Base-by-base conservation (phyloP, 2,113 vertebrate species). In the Galemys pyrenaicus region DNA sequence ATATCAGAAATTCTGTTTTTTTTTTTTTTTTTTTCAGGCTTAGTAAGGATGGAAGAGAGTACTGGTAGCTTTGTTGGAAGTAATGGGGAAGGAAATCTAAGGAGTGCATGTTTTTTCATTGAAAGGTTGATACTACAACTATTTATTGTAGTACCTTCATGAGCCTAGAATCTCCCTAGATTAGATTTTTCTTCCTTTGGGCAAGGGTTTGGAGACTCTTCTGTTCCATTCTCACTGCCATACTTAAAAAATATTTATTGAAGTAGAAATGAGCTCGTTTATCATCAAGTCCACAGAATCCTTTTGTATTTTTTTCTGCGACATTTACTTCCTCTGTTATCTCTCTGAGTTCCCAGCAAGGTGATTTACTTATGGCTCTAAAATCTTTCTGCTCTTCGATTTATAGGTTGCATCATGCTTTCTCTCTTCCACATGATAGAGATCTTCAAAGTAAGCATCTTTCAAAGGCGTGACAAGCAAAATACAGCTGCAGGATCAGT, bases 51-150 rank as follows among this genome's bases (percentile, higher is more conserved):
- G n/a, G 44, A 60, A 88, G 12, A 65, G 39, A 74, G 16, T 54
- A 15, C 20, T 73, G 46, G 28, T 4, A 8, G 30, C 54, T 28
- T 41, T 79, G 26, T 28, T 84, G 32, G 62, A 65, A 78, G 92
- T 81, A 85, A 97, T 79, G 35, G 95, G 95, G 93, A 96, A 97
- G 96, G 74, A 64, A 95, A 98, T 95, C 15, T 81, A 84, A 39
- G 17, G 15, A 65, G 39, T 73, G 3, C 12, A 30, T 41, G 30
- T 12, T 62, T 90, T 68, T 78, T 54, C 26, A 16, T 24, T 37
- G 60, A 58, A 58, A 73, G 24, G 32, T 84, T 17, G 28, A 32
- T 9, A 10, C 30, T n/a, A 32, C 30, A 37, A 37, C 3, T 26
- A 44, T 13, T 67, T 19, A 22, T 39, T 22, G 13, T 39, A 15